Evolutionary conservation across 1,140 invertebrate species (phyloP), one percentile per base, ranked within the genome.

Genomic region (Lethrus apterus): DNA sequence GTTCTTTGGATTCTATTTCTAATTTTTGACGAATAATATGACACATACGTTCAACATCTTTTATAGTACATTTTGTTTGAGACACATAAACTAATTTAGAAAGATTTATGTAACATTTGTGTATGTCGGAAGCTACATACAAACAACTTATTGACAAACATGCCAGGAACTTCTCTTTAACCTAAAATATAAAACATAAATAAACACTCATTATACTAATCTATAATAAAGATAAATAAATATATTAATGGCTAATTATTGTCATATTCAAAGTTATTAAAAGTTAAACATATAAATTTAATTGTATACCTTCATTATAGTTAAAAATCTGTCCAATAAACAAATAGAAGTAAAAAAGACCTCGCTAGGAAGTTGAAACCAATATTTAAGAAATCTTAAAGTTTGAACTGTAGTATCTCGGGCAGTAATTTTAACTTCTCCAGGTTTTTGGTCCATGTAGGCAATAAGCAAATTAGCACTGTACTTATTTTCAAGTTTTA

Each of bases 311-410:
- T 80, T 81, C 79, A 84, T 82, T 57, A 79, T 80, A 18, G 79
- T 80, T 42, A 84, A 60, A 52, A 83, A 87, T 53, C 83, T 74
- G 63, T 89, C 85, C 64, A 87, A 83, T 45, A 84, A 61, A 64
- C 82, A 86, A 62, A 86, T 78, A 34, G 84, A 83, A 46, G 79
- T 75, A 62, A 87, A 80, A 48, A 87, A 76, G 10, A 85, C 82
- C 52, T 86, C 82, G 8, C 81, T 78, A 3, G 84, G 81, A 56
- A 86, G 64, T 61, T 87, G 84, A 61, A 83, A 89, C 83, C 84
- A 86, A 50, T 86, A 79, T 68, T 87, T 88, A 26, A 89, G 72
- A 62, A 84, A 87, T 46, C 84, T 75, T 55, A 88, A 69, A 52
- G 86, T 83, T 64, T 86, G 83, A 4, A 82, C 83, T 1, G 84